Evolutionary conservation across 2,888 invertebrate genomes (phyloP), one percentile per base, ranked within the genome.

Genomic region (Synanthedon vespiformis): DNA sequence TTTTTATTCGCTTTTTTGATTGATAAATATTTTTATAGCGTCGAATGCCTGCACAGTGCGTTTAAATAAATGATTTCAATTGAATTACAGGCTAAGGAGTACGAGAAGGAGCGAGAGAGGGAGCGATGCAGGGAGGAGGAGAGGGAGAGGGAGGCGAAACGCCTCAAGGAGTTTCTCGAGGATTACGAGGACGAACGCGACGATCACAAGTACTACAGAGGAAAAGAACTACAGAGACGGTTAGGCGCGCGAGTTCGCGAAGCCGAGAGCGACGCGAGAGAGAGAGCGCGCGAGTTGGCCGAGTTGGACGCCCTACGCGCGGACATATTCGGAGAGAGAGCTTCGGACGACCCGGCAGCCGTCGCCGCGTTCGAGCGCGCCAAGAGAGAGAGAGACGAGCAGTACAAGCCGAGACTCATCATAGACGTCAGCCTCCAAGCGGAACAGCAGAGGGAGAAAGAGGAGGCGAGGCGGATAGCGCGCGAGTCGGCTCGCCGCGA

Each of bases 121-220:
- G 77, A 77, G 67, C 65, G 82, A 50, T 89, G 93, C 61, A 93
- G 94, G 67, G 93, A 95, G 68, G 94, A 95, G 68, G 97, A 97
- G 74, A 89, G 95, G 55, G 93, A 94, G 76, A 91, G 93, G 55
- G 99, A 99, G 82, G 98, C 97, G 1, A 95, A 96, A 82, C 90
- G 96, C 48, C 89, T 99, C 53, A 97, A 97, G 80, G 97, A 98
- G 88, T 99, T 99, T 81, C 90, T 99, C 3, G 99, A 99, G 85
- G 99, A 99, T 80, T 99, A 99, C 73, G 98, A 99, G 72, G 99
- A 99, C 79, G 98, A 98, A 80, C 89, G 97, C 52, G 98, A 99
- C 79, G 99, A 99, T 77, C 90, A 94, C 51, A 98, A 98, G 87
- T 99, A 95, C 87, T 99, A 98, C 89, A 92, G 92, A 71, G 95